Percentiles rank a stretch among this genome's conserved stretches.
These are phyloP conservation scores for Alviniconcha marisindica DNA, from an alignment of 1,140 invertebrate species.

Conservation along the genomic window DNA sequence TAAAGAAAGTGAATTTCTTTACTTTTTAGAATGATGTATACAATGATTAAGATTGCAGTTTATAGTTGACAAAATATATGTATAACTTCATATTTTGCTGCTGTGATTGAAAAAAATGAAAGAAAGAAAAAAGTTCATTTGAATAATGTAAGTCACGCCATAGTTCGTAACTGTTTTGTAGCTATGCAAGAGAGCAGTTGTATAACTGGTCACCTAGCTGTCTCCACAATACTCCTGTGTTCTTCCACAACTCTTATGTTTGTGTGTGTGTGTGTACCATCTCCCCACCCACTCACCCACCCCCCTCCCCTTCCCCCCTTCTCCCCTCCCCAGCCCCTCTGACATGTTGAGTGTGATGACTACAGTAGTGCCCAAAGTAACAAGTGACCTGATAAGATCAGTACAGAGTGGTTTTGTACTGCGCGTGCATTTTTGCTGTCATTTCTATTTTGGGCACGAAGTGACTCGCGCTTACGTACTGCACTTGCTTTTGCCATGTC, in stretches of 20 bases:
- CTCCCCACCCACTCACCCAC: not conserved
- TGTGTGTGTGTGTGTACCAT: not conserved
- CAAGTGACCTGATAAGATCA: not conserved
- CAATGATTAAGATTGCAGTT: too few relatives aligned
- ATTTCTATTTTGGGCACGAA: conserved; percentile 40
- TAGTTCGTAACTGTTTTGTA: too few relatives aligned
- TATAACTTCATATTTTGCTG: too few relatives aligned
- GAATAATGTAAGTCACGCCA: too few relatives aligned
- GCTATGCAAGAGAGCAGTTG: too few relatives aligned
- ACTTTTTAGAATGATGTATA: too few relatives aligned
- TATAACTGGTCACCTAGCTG: too few relatives aligned
- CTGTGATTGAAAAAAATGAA: too few relatives aligned
- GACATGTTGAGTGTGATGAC: not conserved
- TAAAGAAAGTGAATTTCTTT: too few relatives aligned
- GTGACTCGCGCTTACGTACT: conserved; percentile 40
- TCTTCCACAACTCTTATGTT: not conserved
- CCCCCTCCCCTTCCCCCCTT: not conserved
- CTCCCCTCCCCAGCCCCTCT: not conserved
- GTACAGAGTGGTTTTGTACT: not conserved
- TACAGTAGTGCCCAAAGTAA: conserved; percentile 15
- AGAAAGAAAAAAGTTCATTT: too few relatives aligned
- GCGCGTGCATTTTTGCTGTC: not conserved
- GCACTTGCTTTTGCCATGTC: conserved; percentile 50
- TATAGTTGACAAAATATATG: too few relatives aligned
- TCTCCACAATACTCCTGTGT: too few relatives aligned